Conservation (phyloP, 2,797 vertebrate genomes). For the Menidia menidia region DNA sequence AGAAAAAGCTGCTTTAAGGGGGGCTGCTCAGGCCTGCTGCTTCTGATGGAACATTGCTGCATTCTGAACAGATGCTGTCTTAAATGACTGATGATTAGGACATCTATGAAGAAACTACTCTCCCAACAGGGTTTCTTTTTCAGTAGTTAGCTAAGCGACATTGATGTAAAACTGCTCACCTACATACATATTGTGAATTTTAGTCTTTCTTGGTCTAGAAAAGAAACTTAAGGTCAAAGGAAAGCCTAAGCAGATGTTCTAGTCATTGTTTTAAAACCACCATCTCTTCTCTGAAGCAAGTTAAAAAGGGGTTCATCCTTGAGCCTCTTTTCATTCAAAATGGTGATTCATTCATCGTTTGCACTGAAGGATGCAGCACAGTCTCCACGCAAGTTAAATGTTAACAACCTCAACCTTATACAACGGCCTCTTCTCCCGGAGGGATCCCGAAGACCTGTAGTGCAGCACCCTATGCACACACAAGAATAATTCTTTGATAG, state of each 20-base stretch:
- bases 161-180: not conserved
- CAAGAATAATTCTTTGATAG: conserved; percentile 24
- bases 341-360: conserved; percentile 6
- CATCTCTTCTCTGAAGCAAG: not conserved
- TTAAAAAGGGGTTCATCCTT: conserved; percentile 17
- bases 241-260: not conserved
- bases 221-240: not conserved
- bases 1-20: conserved; percentile 26
- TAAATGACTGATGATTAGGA: conserved; percentile 29
- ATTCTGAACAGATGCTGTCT: conserved; percentile 32
- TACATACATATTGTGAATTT: not conserved
- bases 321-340: conserved; percentile 21
- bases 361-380: conserved; percentile 9
- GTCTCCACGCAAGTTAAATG: conserved; percentile 28
- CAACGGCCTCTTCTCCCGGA: not conserved
- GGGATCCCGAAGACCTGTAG: not conserved
- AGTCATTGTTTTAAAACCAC: not conserved
- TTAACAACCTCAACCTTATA: conserved; percentile 26
- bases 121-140: not conserved
- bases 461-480: not conserved
- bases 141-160: not conserved
- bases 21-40: conserved; percentile 22
- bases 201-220: not conserved
- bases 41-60: conserved; percentile 33
- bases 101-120: conserved; percentile 15